Evolutionary conservation across 1,140 invertebrate species (phyloP), one percentile per base, ranked within the genome.

Genomic region (Prorops nasuta): DNA sequence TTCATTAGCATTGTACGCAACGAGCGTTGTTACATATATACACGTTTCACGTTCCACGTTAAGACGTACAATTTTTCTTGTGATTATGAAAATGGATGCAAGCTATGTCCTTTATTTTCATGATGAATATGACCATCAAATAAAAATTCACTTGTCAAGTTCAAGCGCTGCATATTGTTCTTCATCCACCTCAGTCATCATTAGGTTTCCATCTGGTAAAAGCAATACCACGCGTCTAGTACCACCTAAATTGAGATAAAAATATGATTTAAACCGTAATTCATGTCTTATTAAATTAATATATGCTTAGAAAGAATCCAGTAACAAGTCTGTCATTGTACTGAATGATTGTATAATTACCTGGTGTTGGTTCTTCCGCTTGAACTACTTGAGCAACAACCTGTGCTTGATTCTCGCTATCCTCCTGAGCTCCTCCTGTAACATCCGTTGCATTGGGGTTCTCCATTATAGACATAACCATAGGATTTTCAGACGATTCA

Each of bases 121-220:
- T 39, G 37, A 17, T 19, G n/a, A 9, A 16, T 39, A 48, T 56
- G 18, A 42, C 31, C 48, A 47, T 16, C 15, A 36, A 32, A 39
- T 21, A 45, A 19, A 32, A 28, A 31, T 49, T 79, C 77, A 83
- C 72, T 83, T 83, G 60, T 84, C 82, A 19, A 85, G 67, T 66
- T 87, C 86, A 44, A 87, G 69, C 49, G 85, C 83, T 56, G 85
- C 85, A 61, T 88, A 92, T 63, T 92, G 89, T 62, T 91, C 89
- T 58, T 89, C 87, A 51, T 90, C 86, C 32, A 92, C 84, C 74
- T 91, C 88, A 15, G 89, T 91, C 82, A 91, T 87, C 79, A 90
- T 90, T 41, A 91, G 79, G 63, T 86, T 90, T 35, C 89, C 89
- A 68, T 91, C 89, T 6, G 89, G 88, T 57, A 91, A 73, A 53